These are phyloP conservation scores for Megaleporinus macrocephalus DNA, from an alignment of 2,113 vertebrate genomes.

Conservation along the genomic window DNA sequence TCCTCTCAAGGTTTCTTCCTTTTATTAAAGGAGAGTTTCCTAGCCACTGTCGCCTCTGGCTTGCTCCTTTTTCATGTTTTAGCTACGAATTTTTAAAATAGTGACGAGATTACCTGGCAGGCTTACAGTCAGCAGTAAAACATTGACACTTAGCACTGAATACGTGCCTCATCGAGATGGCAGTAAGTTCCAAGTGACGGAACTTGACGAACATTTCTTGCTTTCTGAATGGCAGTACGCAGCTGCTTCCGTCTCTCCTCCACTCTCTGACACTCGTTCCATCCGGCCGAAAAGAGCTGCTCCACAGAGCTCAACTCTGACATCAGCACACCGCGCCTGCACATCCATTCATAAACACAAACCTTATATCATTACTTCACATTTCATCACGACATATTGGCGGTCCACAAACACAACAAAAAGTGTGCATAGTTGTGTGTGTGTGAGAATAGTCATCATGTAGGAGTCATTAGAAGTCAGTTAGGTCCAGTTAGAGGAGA, in stretches of 20 bases:
- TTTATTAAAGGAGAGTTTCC: no score
- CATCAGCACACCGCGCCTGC: conserved; percentile 75
- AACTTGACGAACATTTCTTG: conserved; percentile 75
- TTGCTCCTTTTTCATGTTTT: no score
- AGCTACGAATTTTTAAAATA: no score
- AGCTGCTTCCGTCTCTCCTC: conserved; percentile 76
- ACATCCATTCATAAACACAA: neutral
- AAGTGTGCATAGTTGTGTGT: no score
- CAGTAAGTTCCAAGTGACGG: conserved; percentile 72
- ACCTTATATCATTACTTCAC: neutral
- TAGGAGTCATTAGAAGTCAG: no score
- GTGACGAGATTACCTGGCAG: no score
- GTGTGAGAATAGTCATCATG: no score
- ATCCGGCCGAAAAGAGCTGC: conserved; percentile 63
- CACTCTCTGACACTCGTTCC: conserved; percentile 66
- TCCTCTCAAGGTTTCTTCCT: no score
- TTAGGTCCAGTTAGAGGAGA: no score
- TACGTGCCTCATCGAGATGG: conserved; percentile 66
- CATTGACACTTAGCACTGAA: neutral
- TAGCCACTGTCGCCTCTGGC: no score
- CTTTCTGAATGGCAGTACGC: conserved; percentile 77
- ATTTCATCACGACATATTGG: no score
- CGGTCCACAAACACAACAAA: neutral
- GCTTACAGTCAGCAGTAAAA: neutral
- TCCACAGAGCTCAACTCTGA: conserved; percentile 71